Percentiles rank a stretch among this genome's conserved stretches.
Evolutionary conservation across 1,140 invertebrate species (phyloP).

Genomic region (Probaryconus sp.): DNA sequence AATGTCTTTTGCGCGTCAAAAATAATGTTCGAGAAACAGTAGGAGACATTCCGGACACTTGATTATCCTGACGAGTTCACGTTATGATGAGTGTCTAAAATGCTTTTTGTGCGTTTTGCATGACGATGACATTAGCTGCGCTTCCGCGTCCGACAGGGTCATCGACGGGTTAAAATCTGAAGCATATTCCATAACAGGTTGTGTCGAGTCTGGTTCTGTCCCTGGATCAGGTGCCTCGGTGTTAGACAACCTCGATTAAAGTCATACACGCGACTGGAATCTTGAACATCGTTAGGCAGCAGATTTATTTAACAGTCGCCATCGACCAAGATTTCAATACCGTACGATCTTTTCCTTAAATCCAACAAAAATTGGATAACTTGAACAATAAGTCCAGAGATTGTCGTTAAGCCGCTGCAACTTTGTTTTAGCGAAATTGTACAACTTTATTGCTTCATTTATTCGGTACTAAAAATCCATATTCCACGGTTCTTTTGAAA

Average conservation of each 20-base stretch:
- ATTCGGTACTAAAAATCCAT: slow-evolving; percentile 40
- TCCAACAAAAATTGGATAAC: no score
- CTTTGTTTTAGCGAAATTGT: not conserved
- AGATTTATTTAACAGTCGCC: not conserved
- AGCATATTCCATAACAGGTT: slow-evolving; percentile 70
- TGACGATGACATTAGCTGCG: slow-evolving; percentile 58
- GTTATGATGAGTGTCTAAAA: slow-evolving; percentile 37
- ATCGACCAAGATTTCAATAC: no score
- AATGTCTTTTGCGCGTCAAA: no score
- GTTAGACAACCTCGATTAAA: slow-evolving; percentile 57
- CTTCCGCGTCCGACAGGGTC: slow-evolving; percentile 67
- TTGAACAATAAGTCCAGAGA: no score
- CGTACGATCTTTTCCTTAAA: no score
- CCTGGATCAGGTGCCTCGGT: slow-evolving; percentile 61
- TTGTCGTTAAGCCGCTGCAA: slow-evolving; percentile 3
- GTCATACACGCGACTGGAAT: slow-evolving; percentile 60
- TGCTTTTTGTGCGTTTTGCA: slow-evolving; percentile 61
- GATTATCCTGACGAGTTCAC: slow-evolving; percentile 29
- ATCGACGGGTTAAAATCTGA: slow-evolving; percentile 71
- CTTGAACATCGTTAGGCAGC: slow-evolving; percentile 16
- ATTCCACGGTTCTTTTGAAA: slow-evolving; percentile 34
- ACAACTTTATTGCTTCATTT: slow-evolving; percentile 39
- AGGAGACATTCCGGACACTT: slow-evolving; percentile 15
- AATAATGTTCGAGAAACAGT: not conserved
- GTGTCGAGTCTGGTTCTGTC: slow-evolving; percentile 58